phyloP scores from a whole-genome alignment of 1,140 invertebrate genomes.

The Euura saliciscinereae region DNA sequence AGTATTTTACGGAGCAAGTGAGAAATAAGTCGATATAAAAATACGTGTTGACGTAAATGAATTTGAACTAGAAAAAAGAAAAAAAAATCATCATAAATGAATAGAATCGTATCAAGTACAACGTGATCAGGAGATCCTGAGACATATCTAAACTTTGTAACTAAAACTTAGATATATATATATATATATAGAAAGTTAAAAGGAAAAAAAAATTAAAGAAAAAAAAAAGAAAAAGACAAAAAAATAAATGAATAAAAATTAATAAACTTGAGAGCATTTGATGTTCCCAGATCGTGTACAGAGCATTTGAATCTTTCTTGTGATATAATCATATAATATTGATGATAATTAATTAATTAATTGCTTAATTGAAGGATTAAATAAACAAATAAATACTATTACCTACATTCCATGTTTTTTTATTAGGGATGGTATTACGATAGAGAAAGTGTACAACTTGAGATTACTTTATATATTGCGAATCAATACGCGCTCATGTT shows the following conservation, averaged over 20 bases:
- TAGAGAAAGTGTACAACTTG: neutral
- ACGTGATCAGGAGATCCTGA: slow-evolving; percentile 53
- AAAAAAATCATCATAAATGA: neutral
- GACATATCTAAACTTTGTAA: slow-evolving; percentile 61
- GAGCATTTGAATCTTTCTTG: slow-evolving; percentile 61
- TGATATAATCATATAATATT: slow-evolving; percentile 58
- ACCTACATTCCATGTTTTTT: slow-evolving; percentile 55
- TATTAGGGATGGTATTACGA: slow-evolving; percentile 35
- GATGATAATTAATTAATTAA: slow-evolving; percentile 20
- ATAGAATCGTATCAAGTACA: slow-evolving; percentile 53
- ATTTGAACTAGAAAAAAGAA: too few species aligned
- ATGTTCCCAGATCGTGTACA: slow-evolving; percentile 55
- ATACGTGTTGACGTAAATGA: too few species aligned
- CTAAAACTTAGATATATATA: slow-evolving; percentile 46
- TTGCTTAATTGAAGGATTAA: slow-evolving; percentile 18
- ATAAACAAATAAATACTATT: slow-evolving; percentile 35
- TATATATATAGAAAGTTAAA: slow-evolving; percentile 22
- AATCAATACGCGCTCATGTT: neutral
- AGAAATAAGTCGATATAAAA: too few species aligned
- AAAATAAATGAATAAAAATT: slow-evolving; percentile 43
- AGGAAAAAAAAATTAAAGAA: neutral
- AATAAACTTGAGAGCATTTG: slow-evolving; percentile 47
- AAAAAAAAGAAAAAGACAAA: slow-evolving; percentile 24
- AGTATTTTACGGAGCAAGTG: too few species aligned
- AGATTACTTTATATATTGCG: neutral